Evolutionary conservation across 2,888 invertebrate genomes (phyloP).

Genomic region (Azorinus chamasolen): DNA sequence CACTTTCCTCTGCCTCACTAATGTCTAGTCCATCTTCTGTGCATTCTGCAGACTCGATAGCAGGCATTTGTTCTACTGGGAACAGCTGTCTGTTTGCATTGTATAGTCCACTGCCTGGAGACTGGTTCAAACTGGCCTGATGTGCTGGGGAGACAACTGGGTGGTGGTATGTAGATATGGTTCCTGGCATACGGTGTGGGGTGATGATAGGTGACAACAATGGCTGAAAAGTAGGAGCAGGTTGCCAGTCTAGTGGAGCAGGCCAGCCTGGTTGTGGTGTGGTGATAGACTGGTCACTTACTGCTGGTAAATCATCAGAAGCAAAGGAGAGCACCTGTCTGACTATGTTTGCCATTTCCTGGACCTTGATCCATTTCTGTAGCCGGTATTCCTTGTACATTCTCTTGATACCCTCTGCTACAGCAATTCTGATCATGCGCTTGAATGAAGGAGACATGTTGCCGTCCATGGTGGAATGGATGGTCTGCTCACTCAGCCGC

Average conservation of each 20-base stretch:
- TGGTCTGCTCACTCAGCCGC: conserved; percentile 49
- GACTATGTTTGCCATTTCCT: conserved; percentile 57
- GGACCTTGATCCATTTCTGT: conserved; percentile 56
- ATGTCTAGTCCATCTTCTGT: no score
- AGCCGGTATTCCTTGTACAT: conserved; percentile 64
- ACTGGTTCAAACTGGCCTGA: conserved; percentile 5
- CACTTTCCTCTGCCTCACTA: no score
- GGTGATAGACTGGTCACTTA: neutral
- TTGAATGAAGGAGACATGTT: conserved; percentile 44
- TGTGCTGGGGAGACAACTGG: neutral
- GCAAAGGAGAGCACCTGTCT: conserved; percentile 26
- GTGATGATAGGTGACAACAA: conserved; percentile 2
- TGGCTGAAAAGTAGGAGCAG: neutral
- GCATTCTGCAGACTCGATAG: neutral
- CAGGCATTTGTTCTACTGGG: conserved; percentile 12
- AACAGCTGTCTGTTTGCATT: conserved; percentile 37
- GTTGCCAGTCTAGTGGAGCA: neutral
- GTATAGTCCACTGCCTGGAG: neutral
- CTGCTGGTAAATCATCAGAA: neutral
- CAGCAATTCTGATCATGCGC: conserved; percentile 54
- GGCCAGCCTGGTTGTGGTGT: neutral
- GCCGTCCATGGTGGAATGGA: conserved; percentile 43
- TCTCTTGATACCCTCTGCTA: conserved; percentile 61
- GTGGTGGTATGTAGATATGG: no score
- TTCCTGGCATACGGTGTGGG: neutral